Evolutionary conservation across 2,113 vertebrate species (phyloP).

Genomic region (Seriola rivoliana): DNA sequence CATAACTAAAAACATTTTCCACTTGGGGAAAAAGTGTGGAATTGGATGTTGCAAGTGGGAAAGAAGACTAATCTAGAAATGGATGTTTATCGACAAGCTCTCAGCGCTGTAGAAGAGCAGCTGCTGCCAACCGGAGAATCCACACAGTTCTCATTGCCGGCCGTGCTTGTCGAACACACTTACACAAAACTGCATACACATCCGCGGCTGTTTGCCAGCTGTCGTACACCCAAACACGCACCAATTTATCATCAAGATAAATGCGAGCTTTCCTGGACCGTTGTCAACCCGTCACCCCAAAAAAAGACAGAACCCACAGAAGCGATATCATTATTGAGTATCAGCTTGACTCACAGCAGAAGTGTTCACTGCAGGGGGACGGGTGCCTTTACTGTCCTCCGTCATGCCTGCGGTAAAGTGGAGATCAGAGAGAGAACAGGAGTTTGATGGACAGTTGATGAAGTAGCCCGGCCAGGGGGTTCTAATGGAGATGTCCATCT

Average conservation of each 20-base stretch:
- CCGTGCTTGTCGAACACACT: conserved; percentile 29
- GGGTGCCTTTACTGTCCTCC: conserved; percentile 42
- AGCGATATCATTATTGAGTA: conserved; percentile 71
- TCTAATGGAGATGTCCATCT: conserved; percentile 76
- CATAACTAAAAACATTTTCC: conserved; percentile 40
- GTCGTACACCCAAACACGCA: conserved; percentile 55
- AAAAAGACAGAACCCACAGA: conserved; percentile 57
- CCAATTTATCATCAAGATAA: conserved; percentile 77
- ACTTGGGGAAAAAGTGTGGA: conserved; percentile 53
- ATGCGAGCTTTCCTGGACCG: conserved; percentile 63
- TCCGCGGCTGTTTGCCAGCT: conserved; percentile 60
- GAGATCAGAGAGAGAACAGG: conserved; percentile 60
- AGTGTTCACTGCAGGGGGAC: conserved; percentile 56
- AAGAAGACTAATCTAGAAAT: conserved; percentile 65
- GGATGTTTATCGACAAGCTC: conserved; percentile 71
- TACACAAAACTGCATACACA: conserved; percentile 40
- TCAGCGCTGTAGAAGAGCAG: conserved; percentile 59
- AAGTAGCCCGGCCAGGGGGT: conserved; percentile 61
- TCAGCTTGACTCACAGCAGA: conserved; percentile 70
- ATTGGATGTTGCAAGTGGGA: conserved; percentile 55
- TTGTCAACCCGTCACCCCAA: conserved; percentile 61
- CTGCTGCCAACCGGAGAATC: conserved; percentile 55
- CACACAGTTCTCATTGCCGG: conserved; percentile 39
- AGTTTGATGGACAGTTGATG: conserved; percentile 75
- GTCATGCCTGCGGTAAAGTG: conserved; percentile 50